These are phyloP conservation scores for Brachionus angularis DNA, from an alignment of 1,140 invertebrate genomes.

Conservation along the genomic window DNA sequence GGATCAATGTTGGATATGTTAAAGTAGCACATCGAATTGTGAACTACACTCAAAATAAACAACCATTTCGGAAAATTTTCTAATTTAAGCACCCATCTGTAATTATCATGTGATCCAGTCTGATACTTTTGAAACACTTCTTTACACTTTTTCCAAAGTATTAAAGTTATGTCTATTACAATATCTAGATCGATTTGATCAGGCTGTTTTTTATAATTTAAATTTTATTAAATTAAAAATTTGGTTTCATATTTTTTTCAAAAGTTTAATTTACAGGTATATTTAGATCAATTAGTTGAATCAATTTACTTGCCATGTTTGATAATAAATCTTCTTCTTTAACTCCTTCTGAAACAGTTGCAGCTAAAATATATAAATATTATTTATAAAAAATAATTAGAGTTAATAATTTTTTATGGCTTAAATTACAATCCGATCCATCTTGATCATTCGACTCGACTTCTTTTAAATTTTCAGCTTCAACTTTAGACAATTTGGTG, in stretches of 20 bases:
- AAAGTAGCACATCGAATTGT: constrained; percentile 54
- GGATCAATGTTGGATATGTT: constrained; percentile 55
- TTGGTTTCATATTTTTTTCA: too few species aligned
- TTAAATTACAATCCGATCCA: not conserved
- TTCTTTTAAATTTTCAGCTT: constrained; percentile 13
- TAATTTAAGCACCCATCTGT: constrained; percentile 54
- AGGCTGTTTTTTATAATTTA: not conserved
- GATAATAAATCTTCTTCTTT: constrained; percentile 39
- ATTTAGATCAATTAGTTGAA: constrained; percentile 4
- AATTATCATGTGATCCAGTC: constrained; percentile 55
- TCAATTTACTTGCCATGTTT: constrained; percentile 3
- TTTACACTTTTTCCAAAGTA: constrained; percentile 57
- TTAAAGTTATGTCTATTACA: constrained; percentile 54
- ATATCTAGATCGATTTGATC: constrained; percentile 49
- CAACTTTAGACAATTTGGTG: too few species aligned
- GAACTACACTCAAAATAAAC: constrained; percentile 54
- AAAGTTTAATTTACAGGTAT: not conserved
- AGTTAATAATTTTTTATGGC: not conserved
- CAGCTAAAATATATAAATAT: constrained; percentile 1
- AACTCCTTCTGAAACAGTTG: not conserved
- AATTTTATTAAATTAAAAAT: not conserved
- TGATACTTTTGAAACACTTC: constrained; percentile 55
- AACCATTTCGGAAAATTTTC: constrained; percentile 53
- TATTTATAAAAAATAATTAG: not conserved
- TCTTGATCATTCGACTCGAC: not conserved